Evolutionary conservation across 1,140 invertebrate genomes (phyloP), one percentile per base, ranked within the genome.

Genomic region (Aphelinus atriplicis): DNA sequence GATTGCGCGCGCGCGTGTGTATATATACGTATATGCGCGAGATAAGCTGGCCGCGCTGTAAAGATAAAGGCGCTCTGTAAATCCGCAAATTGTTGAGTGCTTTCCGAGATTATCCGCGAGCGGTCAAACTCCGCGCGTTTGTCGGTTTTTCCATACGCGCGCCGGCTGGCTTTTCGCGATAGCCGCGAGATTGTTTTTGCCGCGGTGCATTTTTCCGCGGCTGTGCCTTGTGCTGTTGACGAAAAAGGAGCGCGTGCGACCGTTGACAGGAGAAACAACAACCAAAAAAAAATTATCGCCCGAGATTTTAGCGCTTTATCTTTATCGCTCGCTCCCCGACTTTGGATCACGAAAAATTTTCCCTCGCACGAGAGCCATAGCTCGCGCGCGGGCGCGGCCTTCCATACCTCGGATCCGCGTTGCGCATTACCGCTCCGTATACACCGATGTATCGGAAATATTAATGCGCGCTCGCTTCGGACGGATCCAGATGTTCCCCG

Each of bases 311-410:
- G 64, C 65, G 43, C 55, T 26, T 26, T 26, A 62, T 70, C 61
- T 75, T 65, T 70, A 67, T 73, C 56, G 60, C 62, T n/a, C 26
- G 26, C 26, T 26, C 64, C 66, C 43, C 71, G 64, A 73, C 56
- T 73, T 48, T 73, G 70, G 51, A 75, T 77, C 75, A 76, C 78
- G 72, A 79, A 77, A 78, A 72, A 58, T 78, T 79, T 81, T 73
- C 26, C 26, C 76, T 71, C 77, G 71, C 66, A 60, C 78, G 61
- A 75, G 67, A 60, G 70, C 73, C 46, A 51, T 57, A 58, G 55
- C 53, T 42, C 7, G 26, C 45, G 43, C n/a, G 3, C 56, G 26
- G 3, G 7, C 45, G 61, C 45, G 26, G 58, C 50, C 26, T 26
- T 26, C 26, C 0, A 26, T 26, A 26, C 26, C 26, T 1, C 48